Base-by-base conservation (phyloP, 2,797 vertebrate genomes). In the Xiphorhynchus erythropygius region DNA sequence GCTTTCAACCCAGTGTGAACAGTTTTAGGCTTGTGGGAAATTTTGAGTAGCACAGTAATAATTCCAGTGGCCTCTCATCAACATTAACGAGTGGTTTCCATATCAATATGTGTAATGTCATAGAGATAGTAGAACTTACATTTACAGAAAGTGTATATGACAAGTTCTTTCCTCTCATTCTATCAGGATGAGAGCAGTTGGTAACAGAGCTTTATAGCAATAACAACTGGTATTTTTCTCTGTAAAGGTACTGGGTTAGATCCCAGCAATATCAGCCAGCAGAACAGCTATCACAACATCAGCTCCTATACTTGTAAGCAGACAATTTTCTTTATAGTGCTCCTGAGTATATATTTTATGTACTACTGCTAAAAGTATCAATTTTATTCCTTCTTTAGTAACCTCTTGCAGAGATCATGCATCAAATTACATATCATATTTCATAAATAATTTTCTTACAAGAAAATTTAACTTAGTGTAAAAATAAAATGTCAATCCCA, bases 401-500 rank as follows among this genome's bases (percentile, higher is more conserved):
- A 96, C 77, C 18, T 37, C 69, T 96, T 95, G 53, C 80, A 93
- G 84, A 67, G 28, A 81, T 90, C 73, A 93, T 73, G 75, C 30
- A 90, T 90, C 47, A 96, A 93, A 63, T 94, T 84, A 89, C 53
- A 88, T 35, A 73, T 53, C 14, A 1, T 82, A 89, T 95, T 96
- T 96, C 91, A 94, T 59, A 92, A 96, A 95, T 96, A 96, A 96
- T 95, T 94, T 79, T 87, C 77, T 95, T 42, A 92, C 87, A 95
- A 92, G 71, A 70, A 97, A 97, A 95, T 77, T 93, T 83, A 91
- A 55, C 60, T 90, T 52, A 41, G 65, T 86, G 50, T 75, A 96
- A 97, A 96, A 97, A 92, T 95, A 91, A 97, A 97, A 94, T 97
- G 80, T 87, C 93, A 91, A 49, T 91, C 64, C 76, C 73, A 86